These are phyloP conservation scores for Coleophora deauratella DNA, from an alignment of 2,888 invertebrate genomes.

Conservation along the genomic window DNA sequence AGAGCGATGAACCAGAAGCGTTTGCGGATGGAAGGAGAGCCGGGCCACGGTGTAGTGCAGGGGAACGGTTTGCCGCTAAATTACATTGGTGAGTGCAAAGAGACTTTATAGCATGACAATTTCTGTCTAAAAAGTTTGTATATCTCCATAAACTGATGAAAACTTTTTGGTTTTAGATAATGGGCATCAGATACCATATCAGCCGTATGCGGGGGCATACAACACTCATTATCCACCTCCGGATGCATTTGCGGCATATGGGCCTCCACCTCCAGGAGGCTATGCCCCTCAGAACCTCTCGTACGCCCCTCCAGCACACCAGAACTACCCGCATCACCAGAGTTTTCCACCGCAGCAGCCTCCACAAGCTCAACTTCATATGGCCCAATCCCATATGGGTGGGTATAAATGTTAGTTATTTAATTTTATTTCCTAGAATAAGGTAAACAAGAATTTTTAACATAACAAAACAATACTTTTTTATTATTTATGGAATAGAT, in stretches of 20 bases:
- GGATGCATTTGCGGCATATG: conserved; percentile 65
- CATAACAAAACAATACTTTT: too few relatives aligned
- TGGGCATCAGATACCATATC: conserved; percentile 69
- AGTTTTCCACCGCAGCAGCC: conserved; percentile 64
- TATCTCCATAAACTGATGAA: too few relatives aligned
- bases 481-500: too few relatives aligned
- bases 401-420: conserved; percentile 18
- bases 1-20: conserved; percentile 72
- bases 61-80: conserved; percentile 70
- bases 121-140: too few relatives aligned
- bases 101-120: neutral
- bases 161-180: conserved; percentile 56
- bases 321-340: conserved; percentile 68
- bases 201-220: conserved; percentile 66
- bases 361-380: conserved; percentile 56
- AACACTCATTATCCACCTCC: conserved; percentile 70
- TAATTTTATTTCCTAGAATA: neutral
- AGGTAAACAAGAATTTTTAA: too few relatives aligned
- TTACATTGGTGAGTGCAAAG: conserved; percentile 55
- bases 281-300: conserved; percentile 67
- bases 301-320: conserved; percentile 68
- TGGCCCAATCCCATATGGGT: conserved; percentile 69
- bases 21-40: conserved; percentile 70
- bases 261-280: conserved; percentile 62
- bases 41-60: conserved; percentile 68